Percentiles rank a stretch among this genome's conserved stretches.
phyloP scores from a whole-genome alignment of 1,140 invertebrate genomes.

The Andricus grossulariae region DNA sequence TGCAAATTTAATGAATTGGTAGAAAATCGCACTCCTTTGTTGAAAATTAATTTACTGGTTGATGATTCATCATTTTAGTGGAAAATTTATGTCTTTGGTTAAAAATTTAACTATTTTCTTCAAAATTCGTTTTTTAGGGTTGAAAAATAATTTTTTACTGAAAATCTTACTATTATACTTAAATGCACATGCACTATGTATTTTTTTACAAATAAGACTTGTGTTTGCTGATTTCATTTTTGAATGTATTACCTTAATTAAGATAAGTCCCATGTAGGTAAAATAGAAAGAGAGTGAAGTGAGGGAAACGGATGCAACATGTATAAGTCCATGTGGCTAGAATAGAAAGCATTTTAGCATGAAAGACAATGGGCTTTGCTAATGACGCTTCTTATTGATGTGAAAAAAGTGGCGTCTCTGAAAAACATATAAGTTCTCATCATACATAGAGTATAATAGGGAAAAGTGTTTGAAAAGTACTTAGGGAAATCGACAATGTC shows the following conservation, averaged over 20 bases:
- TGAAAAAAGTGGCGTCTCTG: background rate
- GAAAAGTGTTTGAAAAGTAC: background rate
- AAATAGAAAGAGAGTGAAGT: background rate
- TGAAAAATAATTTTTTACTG: too few species aligned
- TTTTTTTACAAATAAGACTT: background rate
- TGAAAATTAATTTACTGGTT: too few species aligned
- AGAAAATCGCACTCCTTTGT: too few species aligned
- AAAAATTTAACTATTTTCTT: too few species aligned
- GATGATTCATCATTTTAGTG: too few species aligned
- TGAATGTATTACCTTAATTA: too few species aligned
- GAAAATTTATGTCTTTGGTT: too few species aligned
- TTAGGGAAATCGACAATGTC: background rate
- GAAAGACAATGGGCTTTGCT: constrained; percentile 3
- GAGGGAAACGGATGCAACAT: constrained; percentile 15
- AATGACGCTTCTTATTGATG: background rate
- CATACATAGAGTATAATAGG: background rate
- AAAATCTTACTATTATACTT: too few species aligned
- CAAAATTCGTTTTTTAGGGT: too few species aligned
- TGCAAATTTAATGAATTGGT: too few species aligned
- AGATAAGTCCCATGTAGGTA: background rate
- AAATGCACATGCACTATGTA: constrained; percentile 27
- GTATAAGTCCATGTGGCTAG: constrained; percentile 4
- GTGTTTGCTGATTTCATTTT: background rate
- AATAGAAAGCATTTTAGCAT: constrained; percentile 11
- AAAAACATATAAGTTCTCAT: constrained; percentile 3